Base-by-base conservation (phyloP, 2,113 vertebrate species). In the Chaetodon auriga region DNA sequence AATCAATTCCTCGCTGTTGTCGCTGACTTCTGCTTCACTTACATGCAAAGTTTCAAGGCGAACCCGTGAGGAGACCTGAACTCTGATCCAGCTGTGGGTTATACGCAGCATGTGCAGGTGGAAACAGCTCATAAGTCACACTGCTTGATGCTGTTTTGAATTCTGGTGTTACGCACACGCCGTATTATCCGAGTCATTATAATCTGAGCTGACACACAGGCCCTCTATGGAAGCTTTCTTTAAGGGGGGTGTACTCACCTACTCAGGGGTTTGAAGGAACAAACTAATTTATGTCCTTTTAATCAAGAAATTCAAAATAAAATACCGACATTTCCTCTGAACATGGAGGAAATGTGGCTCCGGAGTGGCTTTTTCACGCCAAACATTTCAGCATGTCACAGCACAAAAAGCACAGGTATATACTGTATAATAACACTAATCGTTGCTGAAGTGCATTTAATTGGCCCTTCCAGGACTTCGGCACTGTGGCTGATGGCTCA, bases 51-150 rank as follows among this genome's bases (percentile, higher is more conserved):
- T 64, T 70, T 58, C 21, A 36, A 36, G 38, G 55, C 13, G 18
- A 68, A 9, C 15, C 55, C 61, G 9, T 60, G 35, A 51, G 3
- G 9, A 41, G 21, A 21, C 25, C 23, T 51, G 43, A 18, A 43
- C 45, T 38, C 5, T 23, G 7, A 10, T 61, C 23, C 54, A 41
- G 18, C 75, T 35, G 23, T 7, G 43, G 45, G 75, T 81, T 72
- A 23, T 25, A 61, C 21, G 69, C 21, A 41, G 54, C 18, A 16
- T 10, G 14, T 55, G 53, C 19, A 23, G 57, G 63, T 71, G 63
- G 45, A 78, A 60, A 64, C 4, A 16, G n/a, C 71, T 53, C 74
- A 78, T 58, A n/a, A 51, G 48, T 48, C 54, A 49, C 54, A 16
- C 38, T 0, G 8, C 30, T 36, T 63, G 8, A 21, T 45, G 43